These are phyloP conservation scores for Rhegmatorhina hoffmannsi DNA, from an alignment of 2,113 vertebrate species.

Conservation along the genomic window DNA sequence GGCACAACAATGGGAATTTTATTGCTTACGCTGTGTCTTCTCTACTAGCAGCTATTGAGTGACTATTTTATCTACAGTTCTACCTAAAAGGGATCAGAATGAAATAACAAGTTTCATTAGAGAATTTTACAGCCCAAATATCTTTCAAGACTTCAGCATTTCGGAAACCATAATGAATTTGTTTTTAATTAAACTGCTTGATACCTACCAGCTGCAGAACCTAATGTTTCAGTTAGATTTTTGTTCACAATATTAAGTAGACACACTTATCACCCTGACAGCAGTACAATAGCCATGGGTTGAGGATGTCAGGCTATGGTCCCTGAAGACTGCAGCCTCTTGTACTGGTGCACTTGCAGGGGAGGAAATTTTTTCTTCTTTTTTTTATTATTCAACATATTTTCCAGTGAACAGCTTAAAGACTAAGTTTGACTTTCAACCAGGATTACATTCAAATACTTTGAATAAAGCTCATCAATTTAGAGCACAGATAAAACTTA, in stretches of 20 bases:
- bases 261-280: neutral
- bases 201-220: neutral
- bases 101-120: neutral
- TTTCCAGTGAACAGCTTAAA: neutral
- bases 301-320: neutral
- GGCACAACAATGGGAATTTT: neutral
- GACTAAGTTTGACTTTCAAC: neutral
- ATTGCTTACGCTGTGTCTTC: neutral
- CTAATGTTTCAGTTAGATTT: neutral
- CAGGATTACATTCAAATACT: neutral
- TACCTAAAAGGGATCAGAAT: neutral
- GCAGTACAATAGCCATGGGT: neutral
- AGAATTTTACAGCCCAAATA: neutral
- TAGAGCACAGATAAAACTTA: neutral
- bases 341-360: neutral
- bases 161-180: neutral
- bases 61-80: neutral
- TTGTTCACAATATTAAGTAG: neutral
- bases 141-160: neutral
- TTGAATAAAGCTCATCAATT: neutral
- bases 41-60: neutral
- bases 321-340: neutral
- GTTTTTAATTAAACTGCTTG: neutral
- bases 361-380: neutral
- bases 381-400: neutral